These are phyloP conservation scores for Meles meles DNA, from an alignment of 2,113 vertebrate species.

Conservation along the genomic window DNA sequence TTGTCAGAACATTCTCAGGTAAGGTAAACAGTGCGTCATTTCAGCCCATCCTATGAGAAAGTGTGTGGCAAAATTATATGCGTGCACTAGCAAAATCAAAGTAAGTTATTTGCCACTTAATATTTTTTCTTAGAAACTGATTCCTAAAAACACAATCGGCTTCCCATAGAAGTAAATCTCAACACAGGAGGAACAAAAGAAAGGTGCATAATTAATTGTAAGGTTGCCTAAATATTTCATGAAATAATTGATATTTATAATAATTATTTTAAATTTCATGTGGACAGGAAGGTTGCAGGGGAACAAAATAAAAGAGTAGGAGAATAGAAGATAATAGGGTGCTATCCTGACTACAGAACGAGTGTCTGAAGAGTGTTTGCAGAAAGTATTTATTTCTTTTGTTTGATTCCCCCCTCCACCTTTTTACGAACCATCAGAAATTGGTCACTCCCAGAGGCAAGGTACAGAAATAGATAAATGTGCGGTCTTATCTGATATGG, in stretches of 20 bases:
- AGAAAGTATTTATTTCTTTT: slow-evolving; percentile 56
- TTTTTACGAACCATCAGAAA: slow-evolving; percentile 57
- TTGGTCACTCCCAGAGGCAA: slow-evolving; percentile 50
- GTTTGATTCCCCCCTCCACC: background rate
- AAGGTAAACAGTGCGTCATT: background rate
- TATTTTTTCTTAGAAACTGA: background rate
- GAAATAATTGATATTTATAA: slow-evolving; percentile 19
- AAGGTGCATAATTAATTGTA: background rate
- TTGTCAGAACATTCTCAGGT: background rate
- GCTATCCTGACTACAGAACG: slow-evolving; percentile 3
- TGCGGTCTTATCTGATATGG: slow-evolving; percentile 50
- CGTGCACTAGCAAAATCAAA: background rate
- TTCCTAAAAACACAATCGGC: too few species aligned
- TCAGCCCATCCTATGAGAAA: background rate
- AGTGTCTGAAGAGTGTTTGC: slow-evolving; percentile 34
- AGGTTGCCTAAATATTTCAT: slow-evolving; percentile 19
- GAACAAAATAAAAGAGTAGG: background rate
- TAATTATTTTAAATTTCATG: slow-evolving; percentile 48
- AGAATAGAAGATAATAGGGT: slow-evolving; percentile 10
- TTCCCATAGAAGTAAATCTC: background rate
- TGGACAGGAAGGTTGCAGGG: background rate
- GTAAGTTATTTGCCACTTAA: background rate
- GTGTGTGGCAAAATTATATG: background rate
- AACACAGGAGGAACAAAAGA: background rate
- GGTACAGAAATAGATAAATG: slow-evolving; percentile 57